Conservation (phyloP, 1,140 invertebrate genomes). For the Nasonia longicornis region DNA sequence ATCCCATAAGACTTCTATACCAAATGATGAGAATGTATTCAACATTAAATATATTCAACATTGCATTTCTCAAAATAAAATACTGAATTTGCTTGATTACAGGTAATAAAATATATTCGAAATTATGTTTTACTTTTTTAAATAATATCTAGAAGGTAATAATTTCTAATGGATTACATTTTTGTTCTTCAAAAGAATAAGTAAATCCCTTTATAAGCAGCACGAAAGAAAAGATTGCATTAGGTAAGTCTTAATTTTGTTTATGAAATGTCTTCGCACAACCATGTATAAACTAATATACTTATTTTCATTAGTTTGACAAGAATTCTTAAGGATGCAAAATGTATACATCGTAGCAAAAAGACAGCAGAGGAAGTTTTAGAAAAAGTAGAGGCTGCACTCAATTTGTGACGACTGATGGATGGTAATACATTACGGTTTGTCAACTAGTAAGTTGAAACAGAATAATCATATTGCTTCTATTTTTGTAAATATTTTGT, state of each 20-base stretch:
- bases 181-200: neutral
- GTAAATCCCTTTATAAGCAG: neutral
- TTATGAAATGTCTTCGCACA: neutral
- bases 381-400: neutral
- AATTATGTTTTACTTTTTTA: neutral
- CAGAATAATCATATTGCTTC: neutral
- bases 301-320: neutral
- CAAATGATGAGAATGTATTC: neutral
- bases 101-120: neutral
- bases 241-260: neutral
- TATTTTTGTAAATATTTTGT: too few relatives aligned
- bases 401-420: neutral
- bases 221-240: neutral
- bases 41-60: neutral
- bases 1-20: neutral
- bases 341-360: neutral
- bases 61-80: neutral
- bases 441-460: neutral
- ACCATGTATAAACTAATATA: neutral
- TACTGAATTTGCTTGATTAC: slow-evolving; percentile 16
- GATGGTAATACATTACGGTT: neutral
- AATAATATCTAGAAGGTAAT: neutral
- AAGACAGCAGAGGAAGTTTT: slow-evolving; percentile 9
- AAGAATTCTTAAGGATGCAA: neutral
- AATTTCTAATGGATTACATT: neutral